Percentiles rank a stretch among this genome's conserved stretches.
Conservation (phyloP, 1,140 invertebrate species). For the Mizuhopecten yessoensis region DNA sequence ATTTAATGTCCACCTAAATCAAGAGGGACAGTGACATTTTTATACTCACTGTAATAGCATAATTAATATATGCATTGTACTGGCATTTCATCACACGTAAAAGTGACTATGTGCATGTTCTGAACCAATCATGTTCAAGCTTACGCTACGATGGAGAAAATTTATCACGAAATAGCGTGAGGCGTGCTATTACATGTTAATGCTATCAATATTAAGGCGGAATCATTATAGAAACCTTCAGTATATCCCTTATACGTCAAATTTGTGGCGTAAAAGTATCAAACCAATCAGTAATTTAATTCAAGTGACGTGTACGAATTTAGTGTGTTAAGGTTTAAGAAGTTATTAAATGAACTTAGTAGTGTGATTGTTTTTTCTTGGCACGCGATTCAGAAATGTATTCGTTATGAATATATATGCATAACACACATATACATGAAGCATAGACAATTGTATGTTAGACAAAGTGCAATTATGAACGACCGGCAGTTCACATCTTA, state of each 20-base stretch:
- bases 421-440: background rate
- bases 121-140: conserved; percentile 5
- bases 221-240: background rate
- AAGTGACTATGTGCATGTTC: background rate
- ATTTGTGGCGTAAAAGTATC: background rate
- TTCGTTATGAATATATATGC: background rate
- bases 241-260: background rate
- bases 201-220: background rate
- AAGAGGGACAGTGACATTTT: background rate
- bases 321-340: conserved; percentile 28
- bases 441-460: too few species aligned
- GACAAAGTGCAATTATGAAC: too few species aligned
- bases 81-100: background rate
- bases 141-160: background rate
- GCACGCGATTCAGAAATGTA: background rate
- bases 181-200: background rate
- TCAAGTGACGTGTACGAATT: background rate
- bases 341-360: conserved; percentile 18
- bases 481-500: too few species aligned
- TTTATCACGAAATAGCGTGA: background rate
- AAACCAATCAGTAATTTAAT: conserved; percentile 27
- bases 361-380: background rate
- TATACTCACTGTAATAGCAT: background rate
- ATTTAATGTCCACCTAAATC: conserved; percentile 19
- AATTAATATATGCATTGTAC: background rate